A percentile compares a stretch with the other conserved stretches of the same genome.
phyloP scores from a whole-genome alignment of 2,888 invertebrate species.

The Drosophila mayaguana region DNA sequence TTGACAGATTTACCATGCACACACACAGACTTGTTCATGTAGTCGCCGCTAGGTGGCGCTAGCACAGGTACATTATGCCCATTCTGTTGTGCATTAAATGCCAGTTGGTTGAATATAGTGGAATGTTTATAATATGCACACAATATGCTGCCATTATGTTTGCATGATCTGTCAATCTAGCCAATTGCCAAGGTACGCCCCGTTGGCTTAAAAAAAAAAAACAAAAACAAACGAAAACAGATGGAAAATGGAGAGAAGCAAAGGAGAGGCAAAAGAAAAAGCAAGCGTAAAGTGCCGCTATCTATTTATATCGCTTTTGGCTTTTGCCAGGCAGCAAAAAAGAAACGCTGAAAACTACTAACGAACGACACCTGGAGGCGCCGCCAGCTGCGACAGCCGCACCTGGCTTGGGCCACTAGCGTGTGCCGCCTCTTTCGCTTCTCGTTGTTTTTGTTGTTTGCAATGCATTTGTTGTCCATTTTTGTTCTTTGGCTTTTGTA shows the following conservation, averaged over 20 bases:
- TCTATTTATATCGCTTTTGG: constrained; percentile 79
- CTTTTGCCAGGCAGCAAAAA: constrained; percentile 65
- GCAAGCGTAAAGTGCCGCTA: constrained; percentile 70
- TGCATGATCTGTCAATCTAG: constrained; percentile 79
- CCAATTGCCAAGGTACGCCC: constrained; percentile 58
- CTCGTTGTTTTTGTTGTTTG: constrained; percentile 58
- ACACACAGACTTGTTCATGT: not conserved
- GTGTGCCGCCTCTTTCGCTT: constrained; percentile 51
- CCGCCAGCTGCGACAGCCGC: constrained; percentile 15
- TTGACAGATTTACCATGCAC: constrained; percentile 31
- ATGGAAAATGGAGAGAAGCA: constrained; percentile 1
- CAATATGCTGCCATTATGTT: constrained; percentile 78
- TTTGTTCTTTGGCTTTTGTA: constrained; percentile 13
- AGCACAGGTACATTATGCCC: not conserved
- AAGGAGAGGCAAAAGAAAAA: constrained; percentile 36
- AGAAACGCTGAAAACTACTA: constrained; percentile 75
- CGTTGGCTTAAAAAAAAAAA: not conserved
- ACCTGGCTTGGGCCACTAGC: constrained; percentile 39
- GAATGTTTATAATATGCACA: constrained; percentile 77
- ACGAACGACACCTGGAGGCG: constrained; percentile 75
- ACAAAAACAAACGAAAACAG: constrained; percentile 11
- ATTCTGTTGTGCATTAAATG: constrained; percentile 39
- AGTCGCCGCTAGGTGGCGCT: constrained; percentile 27
- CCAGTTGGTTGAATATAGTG: constrained; percentile 72
- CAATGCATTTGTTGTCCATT: constrained; percentile 65